phyloP scores from a whole-genome alignment of 2,797 vertebrate species.

The Onychomys arenicola region DNA sequence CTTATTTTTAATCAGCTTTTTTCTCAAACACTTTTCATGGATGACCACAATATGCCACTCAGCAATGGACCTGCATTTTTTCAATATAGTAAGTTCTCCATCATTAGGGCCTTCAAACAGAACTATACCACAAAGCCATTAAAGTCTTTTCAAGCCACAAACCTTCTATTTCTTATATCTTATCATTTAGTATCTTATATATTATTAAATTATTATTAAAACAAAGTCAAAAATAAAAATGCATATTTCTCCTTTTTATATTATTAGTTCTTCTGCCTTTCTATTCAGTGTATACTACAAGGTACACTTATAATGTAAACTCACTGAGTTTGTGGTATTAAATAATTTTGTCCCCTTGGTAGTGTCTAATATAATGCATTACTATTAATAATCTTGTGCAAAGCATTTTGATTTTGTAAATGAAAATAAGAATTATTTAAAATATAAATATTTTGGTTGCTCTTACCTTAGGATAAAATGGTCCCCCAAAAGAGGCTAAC shows the following conservation, averaged over 20 bases:
- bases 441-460: constrained; percentile 27
- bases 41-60: background rate
- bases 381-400: constrained; percentile 21
- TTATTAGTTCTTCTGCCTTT: constrained; percentile 1
- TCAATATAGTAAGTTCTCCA: background rate
- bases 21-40: background rate
- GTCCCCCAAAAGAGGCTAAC: background rate
- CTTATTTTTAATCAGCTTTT: constrained; percentile 37
- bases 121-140: constrained; percentile 1
- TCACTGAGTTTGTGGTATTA: constrained; percentile 4
- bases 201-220: background rate
- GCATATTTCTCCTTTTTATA: background rate
- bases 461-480: constrained; percentile 38
- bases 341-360: constrained; percentile 9
- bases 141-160: constrained; percentile 2
- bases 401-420: constrained; percentile 60
- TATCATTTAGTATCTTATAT: background rate
- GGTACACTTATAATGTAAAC: background rate
- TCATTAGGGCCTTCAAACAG: background rate
- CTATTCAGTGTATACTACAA: background rate
- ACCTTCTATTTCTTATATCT: background rate
- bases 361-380: constrained; percentile 46
- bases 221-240: constrained; percentile 17
- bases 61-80: constrained; percentile 2
- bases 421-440: constrained; percentile 40